A percentile compares a stretch with the other conserved stretches of the same genome.
Evolutionary conservation across 2,888 invertebrate species (phyloP).

Genomic region (Thymelicus acteon): DNA sequence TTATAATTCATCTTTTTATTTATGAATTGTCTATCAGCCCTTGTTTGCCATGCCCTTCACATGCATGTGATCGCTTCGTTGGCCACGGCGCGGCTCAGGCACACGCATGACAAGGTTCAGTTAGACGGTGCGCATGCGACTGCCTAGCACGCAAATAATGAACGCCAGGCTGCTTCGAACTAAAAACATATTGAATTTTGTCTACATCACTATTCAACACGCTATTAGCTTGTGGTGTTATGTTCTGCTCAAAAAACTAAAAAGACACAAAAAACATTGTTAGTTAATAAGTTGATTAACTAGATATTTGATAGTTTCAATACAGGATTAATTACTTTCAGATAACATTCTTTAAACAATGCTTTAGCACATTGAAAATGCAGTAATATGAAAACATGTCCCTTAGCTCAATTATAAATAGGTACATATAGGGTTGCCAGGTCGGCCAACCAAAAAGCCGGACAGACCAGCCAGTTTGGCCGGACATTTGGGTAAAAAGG

Average conservation of each 20-base stretch:
- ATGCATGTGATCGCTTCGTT: conserved; percentile 25
- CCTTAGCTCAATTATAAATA: not conserved
- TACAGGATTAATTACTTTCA: too few species aligned
- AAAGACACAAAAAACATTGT: too few species aligned
- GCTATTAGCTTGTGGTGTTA: not conserved
- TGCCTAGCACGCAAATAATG: conserved; percentile 27
- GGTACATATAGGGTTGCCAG: too few species aligned
- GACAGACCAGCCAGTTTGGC: too few species aligned
- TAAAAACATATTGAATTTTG: conserved; percentile 29
- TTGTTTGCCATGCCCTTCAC: conserved; percentile 30
- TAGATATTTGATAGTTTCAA: too few species aligned
- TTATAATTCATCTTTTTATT: not conserved
- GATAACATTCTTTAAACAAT: too few species aligned
- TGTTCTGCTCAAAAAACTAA: not conserved
- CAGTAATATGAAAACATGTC: too few species aligned
- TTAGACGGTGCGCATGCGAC: conserved; percentile 32
- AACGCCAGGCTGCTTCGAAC: conserved; percentile 22
- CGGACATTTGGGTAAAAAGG: too few species aligned
- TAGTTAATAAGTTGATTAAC: too few species aligned
- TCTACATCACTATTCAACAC: conserved; percentile 15
- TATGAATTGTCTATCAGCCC: conserved; percentile 14
- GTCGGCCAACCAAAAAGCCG: too few species aligned
- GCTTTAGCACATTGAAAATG: too few species aligned
- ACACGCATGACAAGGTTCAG: conserved; percentile 8
- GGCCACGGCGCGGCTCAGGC: conserved; percentile 27